These are phyloP conservation scores for Gallinago paraguaiae DNA, from an alignment of 2,113 vertebrate species.

Conservation along the genomic window DNA sequence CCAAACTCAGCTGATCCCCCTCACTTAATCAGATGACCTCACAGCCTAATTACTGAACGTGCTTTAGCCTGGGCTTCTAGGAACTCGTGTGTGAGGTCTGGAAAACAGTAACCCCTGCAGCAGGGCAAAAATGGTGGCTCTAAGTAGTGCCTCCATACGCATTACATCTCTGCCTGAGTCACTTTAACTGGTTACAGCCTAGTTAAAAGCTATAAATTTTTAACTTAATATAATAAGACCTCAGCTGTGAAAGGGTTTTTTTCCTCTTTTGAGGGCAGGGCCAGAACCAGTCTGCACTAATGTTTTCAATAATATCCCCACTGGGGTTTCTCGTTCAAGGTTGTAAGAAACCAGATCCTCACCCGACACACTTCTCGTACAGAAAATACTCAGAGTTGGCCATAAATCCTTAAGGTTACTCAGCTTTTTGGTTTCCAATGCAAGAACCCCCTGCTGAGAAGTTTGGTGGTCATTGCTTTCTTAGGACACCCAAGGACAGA, in stretches of 20 bases:
- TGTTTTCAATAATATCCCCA: background rate
- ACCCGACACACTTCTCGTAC: rapidly evolving
- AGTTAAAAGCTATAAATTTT: background rate
- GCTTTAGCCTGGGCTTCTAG: background rate
- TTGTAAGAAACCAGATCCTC: background rate
- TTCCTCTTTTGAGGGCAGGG: background rate
- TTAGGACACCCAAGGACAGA: background rate
- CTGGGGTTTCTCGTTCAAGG: background rate
- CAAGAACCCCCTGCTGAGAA: background rate
- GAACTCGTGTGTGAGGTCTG: background rate
- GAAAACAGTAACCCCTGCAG: background rate
- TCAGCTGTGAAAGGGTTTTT: background rate
- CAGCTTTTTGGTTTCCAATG: rapidly evolving
- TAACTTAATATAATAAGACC: background rate
- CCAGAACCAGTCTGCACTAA: background rate
- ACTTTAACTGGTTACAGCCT: background rate
- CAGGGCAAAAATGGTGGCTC: background rate
- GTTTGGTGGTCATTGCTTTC: background rate
- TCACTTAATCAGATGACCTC: background rate
- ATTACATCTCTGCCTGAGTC: background rate
- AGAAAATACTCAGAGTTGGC: background rate
- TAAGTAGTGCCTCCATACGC: background rate
- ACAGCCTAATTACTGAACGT: background rate
- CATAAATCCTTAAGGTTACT: background rate
- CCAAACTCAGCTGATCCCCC: background rate